Base-by-base conservation (phyloP, 2,113 vertebrate species). In the Gymnogyps californianus region DNA sequence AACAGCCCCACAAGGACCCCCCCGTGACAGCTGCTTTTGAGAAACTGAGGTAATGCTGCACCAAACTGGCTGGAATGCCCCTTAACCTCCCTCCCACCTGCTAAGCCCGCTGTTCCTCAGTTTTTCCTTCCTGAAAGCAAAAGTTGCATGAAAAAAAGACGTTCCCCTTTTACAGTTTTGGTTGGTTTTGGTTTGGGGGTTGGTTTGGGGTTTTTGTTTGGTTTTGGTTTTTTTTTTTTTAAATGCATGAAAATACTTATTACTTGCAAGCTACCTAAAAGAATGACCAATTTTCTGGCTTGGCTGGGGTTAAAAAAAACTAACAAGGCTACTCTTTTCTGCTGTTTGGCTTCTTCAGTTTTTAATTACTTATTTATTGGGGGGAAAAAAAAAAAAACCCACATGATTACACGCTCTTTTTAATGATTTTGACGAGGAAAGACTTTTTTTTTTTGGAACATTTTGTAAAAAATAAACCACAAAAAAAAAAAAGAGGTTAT, bases 41-140 rank as follows among this genome's bases (percentile, higher is more conserved):
- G 98, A 99, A 99, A 99, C 99, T 99, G 99, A 99, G 99, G 99
- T 99, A 99, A 99, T 99, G 99, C 99, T 99, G 98, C 98, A 99
- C 99, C 98, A 98, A 98, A 98, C 97, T 98, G 98, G 98, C 99
- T 99, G 98, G 99, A 98, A 99, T 98, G 98, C 98, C 98, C 98
- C 98, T 98, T 98, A 98, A 96, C 97, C 98, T 98, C 97, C 97
- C 97, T 98, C 96, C 96, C 97, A 98, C 98, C 97, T 98, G 97
- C 98, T 97, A 97, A 97, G 98, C 97, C 98, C 12, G 69, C 96
- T 97, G 88, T 90, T 97, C 95, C 93, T 98, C 96, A 96, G 97
- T 96, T 98, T 97, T 96, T 96, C 96, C 96, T 97, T 98, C 97
- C 98, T 98, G 98, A 98, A 98, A 98, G 98, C 98, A 98, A 99